Conservation (phyloP, 1,140 invertebrate species). For the Muscidifurax raptorellus region DNA sequence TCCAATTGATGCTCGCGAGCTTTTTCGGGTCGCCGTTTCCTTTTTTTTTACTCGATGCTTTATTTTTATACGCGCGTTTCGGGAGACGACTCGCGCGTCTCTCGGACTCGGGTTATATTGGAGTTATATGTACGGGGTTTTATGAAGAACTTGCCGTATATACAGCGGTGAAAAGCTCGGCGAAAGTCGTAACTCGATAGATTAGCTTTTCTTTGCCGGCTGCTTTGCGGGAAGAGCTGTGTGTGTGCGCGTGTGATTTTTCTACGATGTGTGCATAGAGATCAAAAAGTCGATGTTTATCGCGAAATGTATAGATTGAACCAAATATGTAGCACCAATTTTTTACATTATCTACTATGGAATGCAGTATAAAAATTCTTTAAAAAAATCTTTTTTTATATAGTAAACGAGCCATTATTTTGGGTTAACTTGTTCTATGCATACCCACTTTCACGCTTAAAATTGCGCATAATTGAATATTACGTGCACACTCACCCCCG, state of each 20-base stretch:
- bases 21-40: not conserved
- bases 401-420: no score
- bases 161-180: not conserved
- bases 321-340: no score
- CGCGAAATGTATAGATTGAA: no score
- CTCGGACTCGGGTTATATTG: not conserved
- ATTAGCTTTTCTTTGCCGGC: not conserved
- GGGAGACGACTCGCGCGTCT: not conserved
- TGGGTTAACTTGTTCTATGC: no score
- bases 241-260: not conserved
- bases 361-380: no score
- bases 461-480: no score
- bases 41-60: slow-evolving; percentile 26
- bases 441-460: no score
- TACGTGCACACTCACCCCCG: no score
- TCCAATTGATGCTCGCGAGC: slow-evolving; percentile 11
- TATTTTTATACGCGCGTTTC: slow-evolving; percentile 12
- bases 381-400: no score
- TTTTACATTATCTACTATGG: no score
- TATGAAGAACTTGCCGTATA: not conserved
- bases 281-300: no score
- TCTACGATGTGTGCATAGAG: no score
- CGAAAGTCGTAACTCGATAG: not conserved
- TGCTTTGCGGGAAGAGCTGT: not conserved
- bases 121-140: not conserved